phyloP scores from a whole-genome alignment of 2,797 vertebrate genomes.

The Amazona ochrocephala region DNA sequence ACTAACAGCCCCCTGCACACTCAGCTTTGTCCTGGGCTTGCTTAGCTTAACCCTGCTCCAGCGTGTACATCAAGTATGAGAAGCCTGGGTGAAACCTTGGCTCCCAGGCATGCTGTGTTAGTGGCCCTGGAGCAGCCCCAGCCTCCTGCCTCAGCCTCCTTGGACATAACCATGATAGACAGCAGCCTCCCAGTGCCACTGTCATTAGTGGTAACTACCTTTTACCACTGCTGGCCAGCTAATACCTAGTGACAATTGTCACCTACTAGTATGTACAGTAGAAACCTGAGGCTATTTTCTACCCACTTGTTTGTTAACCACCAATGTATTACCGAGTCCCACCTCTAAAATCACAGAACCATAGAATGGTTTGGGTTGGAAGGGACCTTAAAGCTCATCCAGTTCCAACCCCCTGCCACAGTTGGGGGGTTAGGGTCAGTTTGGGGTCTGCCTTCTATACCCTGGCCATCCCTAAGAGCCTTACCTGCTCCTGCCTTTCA shows the following conservation, averaged over 20 bases:
- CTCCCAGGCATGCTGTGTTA: background rate
- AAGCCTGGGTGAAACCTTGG: background rate
- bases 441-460: background rate
- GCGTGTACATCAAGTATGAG: fast-evolving
- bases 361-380: background rate
- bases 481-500: fast-evolving
- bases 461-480: background rate
- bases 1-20: background rate
- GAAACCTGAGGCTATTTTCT: background rate
- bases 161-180: background rate
- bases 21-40: background rate
- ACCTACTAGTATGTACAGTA: background rate
- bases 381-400: background rate
- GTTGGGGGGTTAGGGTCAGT: background rate
- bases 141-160: background rate
- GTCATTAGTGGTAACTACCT: background rate
- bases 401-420: background rate
- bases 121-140: background rate
- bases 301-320: background rate
- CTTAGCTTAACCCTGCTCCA: background rate
- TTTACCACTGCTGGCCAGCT: background rate
- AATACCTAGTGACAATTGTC: background rate
- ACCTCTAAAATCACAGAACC: background rate
- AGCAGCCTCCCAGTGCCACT: background rate
- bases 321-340: background rate